Percentiles rank a stretch among this genome's conserved stretches.
Evolutionary conservation across 1,140 invertebrate species (phyloP).

Genomic region (Oryzaephilus surinamensis): DNA sequence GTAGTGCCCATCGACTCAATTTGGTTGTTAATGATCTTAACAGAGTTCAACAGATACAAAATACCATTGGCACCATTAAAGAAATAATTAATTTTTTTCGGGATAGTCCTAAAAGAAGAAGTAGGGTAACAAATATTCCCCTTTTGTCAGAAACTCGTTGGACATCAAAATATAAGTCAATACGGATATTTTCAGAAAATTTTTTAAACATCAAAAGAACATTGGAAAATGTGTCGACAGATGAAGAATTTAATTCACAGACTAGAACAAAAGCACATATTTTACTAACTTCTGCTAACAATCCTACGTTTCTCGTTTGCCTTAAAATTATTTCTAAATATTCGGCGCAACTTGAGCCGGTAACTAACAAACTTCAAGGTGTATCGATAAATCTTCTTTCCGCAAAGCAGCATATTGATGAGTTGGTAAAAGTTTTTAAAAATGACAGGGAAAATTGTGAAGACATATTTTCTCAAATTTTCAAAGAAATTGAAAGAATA

Average conservation of each 20-base stretch:
- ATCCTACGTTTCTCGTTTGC: neutral
- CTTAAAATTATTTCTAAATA: conserved; percentile 1
- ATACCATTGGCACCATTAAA: conserved; percentile 27
- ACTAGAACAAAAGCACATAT: too few relatives aligned
- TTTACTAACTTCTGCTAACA: neutral
- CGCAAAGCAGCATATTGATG: neutral
- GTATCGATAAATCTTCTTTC: neutral
- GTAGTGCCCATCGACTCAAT: conserved; percentile 32
- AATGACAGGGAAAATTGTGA: neutral
- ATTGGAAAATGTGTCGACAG: too few relatives aligned
- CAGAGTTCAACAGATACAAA: conserved; percentile 27
- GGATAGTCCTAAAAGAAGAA: conserved; percentile 7
- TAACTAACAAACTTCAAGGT: neutral
- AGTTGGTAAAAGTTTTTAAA: neutral
- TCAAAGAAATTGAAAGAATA: neutral
- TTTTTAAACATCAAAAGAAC: too few relatives aligned
- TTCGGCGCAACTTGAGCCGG: neutral
- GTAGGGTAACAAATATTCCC: too few relatives aligned
- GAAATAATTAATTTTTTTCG: conserved; percentile 30
- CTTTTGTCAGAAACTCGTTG: too few relatives aligned
- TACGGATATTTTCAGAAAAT: too few relatives aligned
- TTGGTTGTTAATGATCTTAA: conserved; percentile 32
- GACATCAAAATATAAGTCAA: too few relatives aligned
- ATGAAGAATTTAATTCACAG: too few relatives aligned
- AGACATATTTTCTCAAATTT: neutral